Evolutionary conservation across 2,113 vertebrate genomes (phyloP), one percentile per base, ranked within the genome.

Genomic region (Scomber colias): DNA sequence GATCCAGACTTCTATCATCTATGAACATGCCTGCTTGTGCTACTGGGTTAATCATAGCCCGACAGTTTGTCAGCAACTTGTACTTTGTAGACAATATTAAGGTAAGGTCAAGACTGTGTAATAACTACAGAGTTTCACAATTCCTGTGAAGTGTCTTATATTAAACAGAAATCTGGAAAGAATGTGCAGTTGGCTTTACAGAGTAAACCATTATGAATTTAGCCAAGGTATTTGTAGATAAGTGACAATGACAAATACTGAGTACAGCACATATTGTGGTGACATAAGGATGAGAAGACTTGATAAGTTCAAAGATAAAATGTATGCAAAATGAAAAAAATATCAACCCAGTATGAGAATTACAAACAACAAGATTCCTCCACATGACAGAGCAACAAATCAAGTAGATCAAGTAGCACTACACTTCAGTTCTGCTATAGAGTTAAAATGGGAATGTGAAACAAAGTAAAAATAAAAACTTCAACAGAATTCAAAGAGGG

Each of bases 71-170:
- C 31, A 60, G 8, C 15, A 56, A 16, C 30, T 11, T 40, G 45
- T 21, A 66, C 11, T 55, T 77, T 75, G 49, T 56, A 45, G 48
- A 71, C 55, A 70, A 77, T 7, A 59, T n/a, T 15, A 59, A 49
- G 51, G 66, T 44, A 1, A 68, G 60, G 31, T 57, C 54, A 73
- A 62, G 70, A 24, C 45, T 9, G 15, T 40, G 16, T 75, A 45
- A 77, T 48, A 65, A 54, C n/a, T 53, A 31, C 51, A 63, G 17
- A 67, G 31, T 80, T 82, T 60, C 59, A 46, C 53, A 77, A 60
- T 49, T 44, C 53, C 44, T 49, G 15, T 3, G 11, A 75, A 3
- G 48, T 61, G 62, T 70, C 21, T 54, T 56, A 62, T 46, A 66
- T 63, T 57, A 66, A 65, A 77, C 45, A 70, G 51, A 78, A 54